Percentiles rank a stretch among this genome's conserved stretches.
Evolutionary conservation across 2,113 vertebrate species (phyloP).

Genomic region (Pluvianellus socialis): DNA sequence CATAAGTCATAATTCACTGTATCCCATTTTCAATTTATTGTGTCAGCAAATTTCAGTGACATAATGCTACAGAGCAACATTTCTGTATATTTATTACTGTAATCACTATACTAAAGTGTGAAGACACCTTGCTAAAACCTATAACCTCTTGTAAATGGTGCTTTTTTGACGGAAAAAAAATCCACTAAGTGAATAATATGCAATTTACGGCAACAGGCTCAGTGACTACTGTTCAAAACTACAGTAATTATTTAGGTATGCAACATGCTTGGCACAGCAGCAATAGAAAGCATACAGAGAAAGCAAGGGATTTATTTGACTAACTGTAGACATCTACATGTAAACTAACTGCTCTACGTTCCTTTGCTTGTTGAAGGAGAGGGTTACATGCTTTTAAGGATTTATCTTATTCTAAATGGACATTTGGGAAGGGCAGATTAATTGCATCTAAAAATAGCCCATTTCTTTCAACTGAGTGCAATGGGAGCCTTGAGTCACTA

Average conservation of each 20-base stretch:
- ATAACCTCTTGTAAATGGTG: conserved; percentile 31
- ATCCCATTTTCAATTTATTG: conserved; percentile 37
- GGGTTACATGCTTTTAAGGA: background rate
- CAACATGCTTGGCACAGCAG: conserved; percentile 23
- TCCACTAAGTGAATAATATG: background rate
- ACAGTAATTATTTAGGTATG: conserved; percentile 41
- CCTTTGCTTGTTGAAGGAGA: background rate
- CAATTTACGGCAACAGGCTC: conserved; percentile 27
- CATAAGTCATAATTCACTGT: conserved; percentile 49
- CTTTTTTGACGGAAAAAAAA: background rate
- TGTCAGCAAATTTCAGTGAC: conserved; percentile 58
- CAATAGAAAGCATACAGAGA: background rate
- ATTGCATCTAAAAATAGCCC: background rate
- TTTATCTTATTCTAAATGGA: background rate
- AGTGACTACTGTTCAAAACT: conserved; percentile 11
- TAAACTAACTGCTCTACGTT: background rate
- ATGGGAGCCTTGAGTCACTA: background rate
- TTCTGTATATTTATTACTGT: conserved; percentile 54
- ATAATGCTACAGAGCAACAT: conserved; percentile 48
- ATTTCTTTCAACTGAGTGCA: background rate
- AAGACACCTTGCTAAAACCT: conserved; percentile 53
- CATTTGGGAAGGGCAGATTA: background rate
- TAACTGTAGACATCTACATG: background rate
- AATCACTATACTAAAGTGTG: conserved; percentile 1
- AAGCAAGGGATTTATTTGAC: conserved; percentile 24